phyloP scores from a whole-genome alignment of 2,797 vertebrate species.

The Geotrypetes seraphini region DNA sequence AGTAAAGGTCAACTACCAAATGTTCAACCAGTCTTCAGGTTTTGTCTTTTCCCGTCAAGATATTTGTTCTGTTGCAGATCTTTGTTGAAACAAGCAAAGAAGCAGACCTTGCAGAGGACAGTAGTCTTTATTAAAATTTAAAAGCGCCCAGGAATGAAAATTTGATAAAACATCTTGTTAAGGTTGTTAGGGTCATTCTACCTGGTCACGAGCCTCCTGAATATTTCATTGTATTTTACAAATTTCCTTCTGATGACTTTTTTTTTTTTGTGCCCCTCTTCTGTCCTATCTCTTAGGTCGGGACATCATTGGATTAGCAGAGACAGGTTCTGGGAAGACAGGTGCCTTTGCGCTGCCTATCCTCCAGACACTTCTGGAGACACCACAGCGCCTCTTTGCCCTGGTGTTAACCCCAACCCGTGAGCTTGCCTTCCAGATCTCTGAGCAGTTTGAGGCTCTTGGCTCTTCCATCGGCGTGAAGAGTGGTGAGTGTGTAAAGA shows the following conservation, averaged over 20 bases:
- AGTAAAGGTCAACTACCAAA: too few species aligned
- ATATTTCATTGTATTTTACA: not conserved
- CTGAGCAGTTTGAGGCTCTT: slow-evolving; percentile 92
- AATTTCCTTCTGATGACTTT: not conserved
- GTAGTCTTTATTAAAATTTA: too few species aligned
- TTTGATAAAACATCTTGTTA: too few species aligned
- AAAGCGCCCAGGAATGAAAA: too few species aligned
- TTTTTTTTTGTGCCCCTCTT: not conserved
- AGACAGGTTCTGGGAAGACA: slow-evolving; percentile 95
- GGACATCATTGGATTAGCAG: slow-evolving; percentile 89
- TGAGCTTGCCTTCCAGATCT: slow-evolving; percentile 93
- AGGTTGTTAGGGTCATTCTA: too few species aligned
- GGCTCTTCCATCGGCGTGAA: slow-evolving; percentile 93
- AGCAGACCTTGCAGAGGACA: too few species aligned
- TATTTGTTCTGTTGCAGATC: too few species aligned
- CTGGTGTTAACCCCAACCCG: slow-evolving; percentile 90
- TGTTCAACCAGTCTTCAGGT: too few species aligned
- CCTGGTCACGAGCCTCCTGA: too few species aligned
- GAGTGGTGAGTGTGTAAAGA: slow-evolving; percentile 64
- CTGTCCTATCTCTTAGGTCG: slow-evolving; percentile 58
- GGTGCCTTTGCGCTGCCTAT: slow-evolving; percentile 92
- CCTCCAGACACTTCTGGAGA: slow-evolving; percentile 78
- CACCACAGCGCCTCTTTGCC: slow-evolving; percentile 81
- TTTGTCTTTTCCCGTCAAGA: too few species aligned
- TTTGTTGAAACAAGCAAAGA: too few species aligned